A percentile compares a stretch with the other conserved stretches of the same genome.
Conservation (phyloP, 2,797 vertebrate genomes). For the Poeciliopsis gracilis region DNA sequence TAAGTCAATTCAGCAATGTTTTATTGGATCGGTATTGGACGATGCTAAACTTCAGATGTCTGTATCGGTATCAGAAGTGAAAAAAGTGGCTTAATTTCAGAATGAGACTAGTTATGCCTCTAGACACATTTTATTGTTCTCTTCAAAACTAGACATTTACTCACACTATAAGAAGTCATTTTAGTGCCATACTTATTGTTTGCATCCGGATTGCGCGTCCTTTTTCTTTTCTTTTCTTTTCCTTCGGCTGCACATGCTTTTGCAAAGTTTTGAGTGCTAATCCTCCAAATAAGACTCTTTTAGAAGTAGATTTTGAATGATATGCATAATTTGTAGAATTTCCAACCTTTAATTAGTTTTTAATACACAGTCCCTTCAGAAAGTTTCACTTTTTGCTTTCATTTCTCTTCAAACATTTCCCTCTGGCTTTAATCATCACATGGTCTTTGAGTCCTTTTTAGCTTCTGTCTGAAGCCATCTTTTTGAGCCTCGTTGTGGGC, state of each 20-base stretch:
- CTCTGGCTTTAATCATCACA: conserved; percentile 14
- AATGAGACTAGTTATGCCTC: not conserved
- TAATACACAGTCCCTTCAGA: not conserved
- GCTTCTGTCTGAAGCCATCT: conserved; percentile 28
- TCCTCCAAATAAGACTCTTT: not conserved
- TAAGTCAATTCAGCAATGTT: too few relatives aligned
- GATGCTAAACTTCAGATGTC: too few relatives aligned
- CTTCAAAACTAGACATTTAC: not conserved
- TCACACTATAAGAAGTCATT: not conserved
- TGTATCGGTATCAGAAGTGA: too few relatives aligned
- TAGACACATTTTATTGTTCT: not conserved
- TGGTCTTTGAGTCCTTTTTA: conserved; percentile 22
- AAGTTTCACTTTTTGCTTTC: conserved; percentile 3
- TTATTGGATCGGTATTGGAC: too few relatives aligned
- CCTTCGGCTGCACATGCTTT: not conserved
- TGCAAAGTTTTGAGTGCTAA: not conserved
- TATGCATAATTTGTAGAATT: not conserved
- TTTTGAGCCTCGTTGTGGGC: conserved; percentile 8
- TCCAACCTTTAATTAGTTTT: not conserved
- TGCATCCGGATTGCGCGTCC: not conserved
- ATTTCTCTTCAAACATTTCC: conserved; percentile 23
- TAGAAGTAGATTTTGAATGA: not conserved
- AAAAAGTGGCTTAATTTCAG: not conserved
- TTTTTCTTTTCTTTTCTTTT: not conserved
- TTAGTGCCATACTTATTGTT: not conserved